These are phyloP conservation scores for Poecilia latipinna DNA, from an alignment of 2,113 vertebrate genomes.

Conservation along the genomic window DNA sequence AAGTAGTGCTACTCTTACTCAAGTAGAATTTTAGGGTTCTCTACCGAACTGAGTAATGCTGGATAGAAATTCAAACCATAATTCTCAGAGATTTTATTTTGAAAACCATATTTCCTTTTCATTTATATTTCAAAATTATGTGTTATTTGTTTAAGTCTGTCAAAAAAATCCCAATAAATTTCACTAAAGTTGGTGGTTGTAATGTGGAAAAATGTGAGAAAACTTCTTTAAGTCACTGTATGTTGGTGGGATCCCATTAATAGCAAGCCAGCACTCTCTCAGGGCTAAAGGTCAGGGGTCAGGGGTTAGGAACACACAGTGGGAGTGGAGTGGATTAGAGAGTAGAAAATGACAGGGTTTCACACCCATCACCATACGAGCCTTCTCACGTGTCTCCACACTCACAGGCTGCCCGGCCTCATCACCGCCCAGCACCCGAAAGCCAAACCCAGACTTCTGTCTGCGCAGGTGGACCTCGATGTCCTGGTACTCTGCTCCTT, in stretches of 20 bases:
- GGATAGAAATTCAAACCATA: no score
- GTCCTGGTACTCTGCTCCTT: conserved; percentile 92
- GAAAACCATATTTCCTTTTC: no score
- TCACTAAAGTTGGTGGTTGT: neutral
- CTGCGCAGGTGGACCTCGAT: conserved; percentile 94
- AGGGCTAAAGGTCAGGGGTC: conserved; percentile 4
- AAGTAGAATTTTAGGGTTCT: neutral
- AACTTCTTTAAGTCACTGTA: neutral
- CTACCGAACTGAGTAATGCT: no score
- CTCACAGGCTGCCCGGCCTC: conserved; percentile 98
- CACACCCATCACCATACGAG: conserved; percentile 79
- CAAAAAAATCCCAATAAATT: no score
- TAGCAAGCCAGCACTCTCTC: conserved; percentile 62
- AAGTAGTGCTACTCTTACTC: no score
- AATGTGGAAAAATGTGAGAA: neutral
- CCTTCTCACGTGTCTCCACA: conserved; percentile 84
- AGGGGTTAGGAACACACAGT: conserved; percentile 52
- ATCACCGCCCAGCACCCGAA: conserved; percentile 97
- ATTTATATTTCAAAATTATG: no score
- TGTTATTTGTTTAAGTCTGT: no score
- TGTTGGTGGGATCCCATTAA: neutral
- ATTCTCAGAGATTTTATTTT: no score
- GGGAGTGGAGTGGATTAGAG: conserved; percentile 59
- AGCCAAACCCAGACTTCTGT: conserved; percentile 98
- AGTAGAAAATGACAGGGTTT: conserved; percentile 74